A percentile compares a stretch with the other conserved stretches of the same genome.
Conservation (phyloP, 1,140 invertebrate species). For the Nymphalis io region DNA sequence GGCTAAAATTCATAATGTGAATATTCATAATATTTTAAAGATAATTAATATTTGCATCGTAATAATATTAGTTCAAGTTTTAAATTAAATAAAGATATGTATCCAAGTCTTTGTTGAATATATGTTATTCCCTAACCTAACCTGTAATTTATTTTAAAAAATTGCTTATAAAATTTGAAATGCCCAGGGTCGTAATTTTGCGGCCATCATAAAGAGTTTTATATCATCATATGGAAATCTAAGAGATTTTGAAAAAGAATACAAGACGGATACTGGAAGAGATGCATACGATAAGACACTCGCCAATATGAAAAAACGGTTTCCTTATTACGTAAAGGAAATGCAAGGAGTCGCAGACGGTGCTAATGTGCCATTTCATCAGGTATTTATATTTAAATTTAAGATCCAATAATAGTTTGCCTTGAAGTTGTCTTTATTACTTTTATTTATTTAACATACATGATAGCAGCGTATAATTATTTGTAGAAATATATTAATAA, state of each 20-base stretch:
- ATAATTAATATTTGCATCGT: too few relatives aligned
- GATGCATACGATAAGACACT: slow-evolving; percentile 88
- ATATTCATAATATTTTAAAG: too few relatives aligned
- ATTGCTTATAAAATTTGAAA: neutral
- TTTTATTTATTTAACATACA: too few relatives aligned
- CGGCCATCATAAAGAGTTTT: slow-evolving; percentile 86
- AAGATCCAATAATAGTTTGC: too few relatives aligned
- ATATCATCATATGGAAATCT: slow-evolving; percentile 83
- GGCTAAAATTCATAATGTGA: too few relatives aligned
- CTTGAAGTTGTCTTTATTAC: too few relatives aligned
- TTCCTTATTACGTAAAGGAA: slow-evolving; percentile 91
- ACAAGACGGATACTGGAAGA: slow-evolving; percentile 85
- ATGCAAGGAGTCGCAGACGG: slow-evolving; percentile 92
- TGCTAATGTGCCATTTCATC: slow-evolving; percentile 88
- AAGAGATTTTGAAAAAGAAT: slow-evolving; percentile 86
- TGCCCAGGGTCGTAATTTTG: slow-evolving; percentile 86
- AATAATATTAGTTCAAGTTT: too few relatives aligned
- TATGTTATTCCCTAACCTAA: too few relatives aligned
- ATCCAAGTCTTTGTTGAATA: too few relatives aligned
- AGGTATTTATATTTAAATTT: slow-evolving; percentile 42
- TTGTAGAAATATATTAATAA: too few relatives aligned
- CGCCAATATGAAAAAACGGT: slow-evolving; percentile 84
- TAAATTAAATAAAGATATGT: too few relatives aligned
- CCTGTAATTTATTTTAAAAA: neutral
- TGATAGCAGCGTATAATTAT: too few relatives aligned